Conservation (phyloP, 2,888 invertebrate species). For the Caenorhabditis doughertyi region DNA sequence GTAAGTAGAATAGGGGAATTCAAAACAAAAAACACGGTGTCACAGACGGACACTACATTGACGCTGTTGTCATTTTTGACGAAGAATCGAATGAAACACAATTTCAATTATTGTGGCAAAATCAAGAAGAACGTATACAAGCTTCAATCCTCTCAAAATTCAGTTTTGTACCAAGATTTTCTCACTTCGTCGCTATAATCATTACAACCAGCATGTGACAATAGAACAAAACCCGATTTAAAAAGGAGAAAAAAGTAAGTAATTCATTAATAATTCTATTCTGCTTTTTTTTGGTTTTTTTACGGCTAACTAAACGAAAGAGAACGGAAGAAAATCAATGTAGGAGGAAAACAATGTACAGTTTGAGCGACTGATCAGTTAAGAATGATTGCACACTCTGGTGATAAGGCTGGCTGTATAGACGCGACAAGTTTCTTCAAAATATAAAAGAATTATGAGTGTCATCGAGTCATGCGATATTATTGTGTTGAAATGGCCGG, state of each 20-base stretch:
- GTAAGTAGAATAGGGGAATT: conserved; percentile 19
- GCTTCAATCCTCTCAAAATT: conserved; percentile 40
- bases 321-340: conserved; percentile 28
- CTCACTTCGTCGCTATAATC: too few species aligned
- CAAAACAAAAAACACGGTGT: conserved; percentile 50
- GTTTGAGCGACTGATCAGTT: conserved; percentile 13
- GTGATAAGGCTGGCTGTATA: conserved; percentile 38
- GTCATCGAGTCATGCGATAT: conserved; percentile 36
- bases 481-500: conserved; percentile 48
- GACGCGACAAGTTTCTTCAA: conserved; percentile 44
- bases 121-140: conserved; percentile 39
- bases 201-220: conserved; percentile 43
- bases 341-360: conserved; percentile 34
- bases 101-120: conserved; percentile 2
- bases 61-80: conserved; percentile 19
- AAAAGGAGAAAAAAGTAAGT: conserved; percentile 8
- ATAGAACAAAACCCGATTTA: conserved; percentile 30
- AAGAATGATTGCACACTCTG: conserved; percentile 39
- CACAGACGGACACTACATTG: conserved; percentile 21
- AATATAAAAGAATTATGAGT: conserved; percentile 16
- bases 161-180: conserved; percentile 40
- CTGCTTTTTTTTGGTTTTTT: conserved; percentile 30
- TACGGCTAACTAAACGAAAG: background rate
- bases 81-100: conserved; percentile 27
- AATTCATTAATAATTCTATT: conserved; percentile 52